phyloP scores from a whole-genome alignment of 2,797 vertebrate genomes.

The Neostethus bicornis region DNA sequence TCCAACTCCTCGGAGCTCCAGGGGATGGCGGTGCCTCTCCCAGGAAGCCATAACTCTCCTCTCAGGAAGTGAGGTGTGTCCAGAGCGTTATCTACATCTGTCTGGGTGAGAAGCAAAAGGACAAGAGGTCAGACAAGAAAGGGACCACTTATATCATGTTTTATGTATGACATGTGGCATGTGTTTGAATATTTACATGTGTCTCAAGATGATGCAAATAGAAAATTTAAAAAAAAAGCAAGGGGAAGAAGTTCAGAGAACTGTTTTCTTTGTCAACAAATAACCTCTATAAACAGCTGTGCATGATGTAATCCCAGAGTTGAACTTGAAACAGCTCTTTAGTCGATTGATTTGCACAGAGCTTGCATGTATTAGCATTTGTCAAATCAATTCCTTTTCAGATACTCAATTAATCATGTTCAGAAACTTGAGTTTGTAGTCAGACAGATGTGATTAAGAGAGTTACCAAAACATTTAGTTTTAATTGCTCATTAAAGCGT shows the following conservation, averaged over 20 bases:
- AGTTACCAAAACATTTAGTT: constrained; percentile 15
- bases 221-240: constrained; percentile 33
- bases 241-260: constrained; percentile 54
- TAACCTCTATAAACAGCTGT: constrained; percentile 48
- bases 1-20: constrained; percentile 72
- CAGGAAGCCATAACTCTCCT: constrained; percentile 80
- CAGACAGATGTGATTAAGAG: neutral
- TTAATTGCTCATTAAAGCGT: constrained; percentile 3
- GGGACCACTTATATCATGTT: constrained; percentile 77
- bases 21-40: constrained; percentile 69
- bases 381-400: constrained; percentile 8
- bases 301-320: constrained; percentile 60
- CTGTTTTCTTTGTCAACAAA: constrained; percentile 65
- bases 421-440: constrained; percentile 2
- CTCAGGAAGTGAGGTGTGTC: constrained; percentile 82
- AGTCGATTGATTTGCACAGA: constrained; percentile 47
- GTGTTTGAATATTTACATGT: constrained; percentile 77
- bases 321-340: constrained; percentile 35
- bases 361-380: constrained; percentile 32
- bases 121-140: constrained; percentile 76
- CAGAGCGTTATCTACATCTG: constrained; percentile 76
- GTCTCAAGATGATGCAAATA: constrained; percentile 78
- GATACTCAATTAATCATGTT: constrained; percentile 13
- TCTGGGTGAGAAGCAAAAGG: constrained; percentile 68
- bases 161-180: constrained; percentile 77